A percentile compares a stretch with the other conserved stretches of the same genome.
These are phyloP conservation scores for Stenotaenia linearis DNA, from an alignment of 2,888 invertebrate genomes.

Conservation along the genomic window DNA sequence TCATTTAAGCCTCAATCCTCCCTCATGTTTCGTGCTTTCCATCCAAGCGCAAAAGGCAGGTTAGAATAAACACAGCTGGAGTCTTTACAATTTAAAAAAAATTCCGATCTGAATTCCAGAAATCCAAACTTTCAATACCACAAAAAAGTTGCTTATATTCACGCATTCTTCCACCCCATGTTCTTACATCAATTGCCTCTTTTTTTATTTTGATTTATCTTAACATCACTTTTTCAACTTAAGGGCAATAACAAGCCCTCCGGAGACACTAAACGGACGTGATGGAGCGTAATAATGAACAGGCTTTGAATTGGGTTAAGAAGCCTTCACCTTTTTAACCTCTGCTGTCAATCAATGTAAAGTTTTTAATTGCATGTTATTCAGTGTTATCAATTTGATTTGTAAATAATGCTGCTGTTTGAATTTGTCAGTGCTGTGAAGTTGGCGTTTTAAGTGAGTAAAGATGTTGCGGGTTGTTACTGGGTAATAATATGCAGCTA, in stretches of 20 bases:
- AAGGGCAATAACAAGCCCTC: background rate
- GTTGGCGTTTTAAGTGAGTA: background rate
- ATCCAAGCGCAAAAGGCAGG: background rate
- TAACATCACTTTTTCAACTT: background rate
- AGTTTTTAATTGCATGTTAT: background rate
- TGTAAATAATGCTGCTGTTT: background rate
- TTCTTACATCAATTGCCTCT: background rate
- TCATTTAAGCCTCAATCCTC: background rate
- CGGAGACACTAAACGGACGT: background rate
- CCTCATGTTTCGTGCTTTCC: background rate
- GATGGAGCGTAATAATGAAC: constrained; percentile 19
- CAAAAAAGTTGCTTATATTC: background rate
- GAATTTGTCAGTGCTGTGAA: background rate
- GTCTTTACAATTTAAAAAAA: background rate
- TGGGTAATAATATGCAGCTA: background rate
- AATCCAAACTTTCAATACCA: background rate
- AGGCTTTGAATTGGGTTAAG: background rate
- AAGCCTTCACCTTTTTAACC: background rate
- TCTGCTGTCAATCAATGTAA: background rate
- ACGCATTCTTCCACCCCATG: background rate
- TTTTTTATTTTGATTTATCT: background rate
- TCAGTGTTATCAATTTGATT: background rate
- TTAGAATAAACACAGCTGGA: background rate
- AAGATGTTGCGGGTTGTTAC: background rate
- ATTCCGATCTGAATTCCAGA: background rate